phyloP scores from a whole-genome alignment of 2,113 vertebrate species.

The Laticauda laticaudata region DNA sequence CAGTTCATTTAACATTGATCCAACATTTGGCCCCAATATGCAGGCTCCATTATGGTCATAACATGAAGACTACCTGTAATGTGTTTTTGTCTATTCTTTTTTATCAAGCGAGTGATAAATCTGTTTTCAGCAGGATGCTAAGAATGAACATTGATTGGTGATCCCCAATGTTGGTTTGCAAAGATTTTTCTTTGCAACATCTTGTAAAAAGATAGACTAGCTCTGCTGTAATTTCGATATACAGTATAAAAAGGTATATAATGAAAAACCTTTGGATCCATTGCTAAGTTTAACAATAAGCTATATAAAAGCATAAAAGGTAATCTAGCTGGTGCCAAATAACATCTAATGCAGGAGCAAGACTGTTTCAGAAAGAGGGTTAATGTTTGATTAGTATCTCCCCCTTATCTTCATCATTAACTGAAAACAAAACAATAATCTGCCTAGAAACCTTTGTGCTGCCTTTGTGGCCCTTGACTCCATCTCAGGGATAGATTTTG shows the following conservation, averaged over 20 bases:
- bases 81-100: background rate
- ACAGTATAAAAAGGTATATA: background rate
- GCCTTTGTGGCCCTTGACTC: background rate
- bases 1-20: no score
- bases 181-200: background rate
- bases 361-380: background rate
- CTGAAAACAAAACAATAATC: background rate
- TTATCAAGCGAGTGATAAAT: background rate
- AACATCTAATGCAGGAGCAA: background rate
- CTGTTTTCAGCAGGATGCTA: background rate
- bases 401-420: background rate
- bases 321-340: background rate
- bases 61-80: background rate
- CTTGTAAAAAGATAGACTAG: background rate
- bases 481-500: background rate
- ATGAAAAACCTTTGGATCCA: background rate
- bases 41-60: no score
- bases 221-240: background rate
- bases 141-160: background rate
- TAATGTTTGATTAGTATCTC: background rate
- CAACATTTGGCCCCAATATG: no score
- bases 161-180: background rate
- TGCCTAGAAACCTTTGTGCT: background rate
- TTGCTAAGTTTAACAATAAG: background rate
- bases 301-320: background rate